Conservation (phyloP, 2,888 invertebrate species). For the Napeogenes sylphis region DNA sequence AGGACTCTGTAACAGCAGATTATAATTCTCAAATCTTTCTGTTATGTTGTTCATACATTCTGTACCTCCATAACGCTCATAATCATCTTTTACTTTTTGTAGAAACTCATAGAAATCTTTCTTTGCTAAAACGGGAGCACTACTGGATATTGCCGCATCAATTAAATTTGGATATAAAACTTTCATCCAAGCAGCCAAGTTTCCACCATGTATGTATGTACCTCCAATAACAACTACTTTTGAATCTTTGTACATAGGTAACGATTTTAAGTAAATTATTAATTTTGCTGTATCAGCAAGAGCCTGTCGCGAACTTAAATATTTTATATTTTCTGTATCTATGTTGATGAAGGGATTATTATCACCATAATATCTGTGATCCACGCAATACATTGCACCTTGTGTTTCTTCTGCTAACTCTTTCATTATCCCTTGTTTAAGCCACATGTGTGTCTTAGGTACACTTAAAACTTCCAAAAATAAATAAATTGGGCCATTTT, state of each 20-base stretch:
- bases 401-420: conserved; percentile 63
- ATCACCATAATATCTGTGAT: conserved; percentile 66
- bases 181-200: conserved; percentile 66
- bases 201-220: conserved; percentile 55
- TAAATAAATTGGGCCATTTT: conserved; percentile 55
- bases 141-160: conserved; percentile 62
- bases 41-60: conserved; percentile 49
- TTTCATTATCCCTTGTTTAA: conserved; percentile 50
- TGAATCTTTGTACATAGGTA: conserved; percentile 42
- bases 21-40: conserved; percentile 49
- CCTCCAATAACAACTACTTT: conserved; percentile 65
- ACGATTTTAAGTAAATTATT: conserved; percentile 45
- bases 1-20: conserved; percentile 44
- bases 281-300: conserved; percentile 58
- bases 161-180: conserved; percentile 58
- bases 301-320: conserved; percentile 58
- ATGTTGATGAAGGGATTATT: conserved; percentile 56
- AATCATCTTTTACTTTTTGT: conserved; percentile 59
- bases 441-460: conserved; percentile 44
- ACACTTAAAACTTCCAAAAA: conserved; percentile 56
- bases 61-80: conserved; percentile 51
- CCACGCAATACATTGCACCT: conserved; percentile 58
- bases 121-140: conserved; percentile 64
- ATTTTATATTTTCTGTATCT: conserved; percentile 49
- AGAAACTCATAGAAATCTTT: conserved; percentile 63